Evolutionary conservation across 2,888 invertebrate species (phyloP).

Genomic region (Ashinkailepas kermadecensis): DNA sequence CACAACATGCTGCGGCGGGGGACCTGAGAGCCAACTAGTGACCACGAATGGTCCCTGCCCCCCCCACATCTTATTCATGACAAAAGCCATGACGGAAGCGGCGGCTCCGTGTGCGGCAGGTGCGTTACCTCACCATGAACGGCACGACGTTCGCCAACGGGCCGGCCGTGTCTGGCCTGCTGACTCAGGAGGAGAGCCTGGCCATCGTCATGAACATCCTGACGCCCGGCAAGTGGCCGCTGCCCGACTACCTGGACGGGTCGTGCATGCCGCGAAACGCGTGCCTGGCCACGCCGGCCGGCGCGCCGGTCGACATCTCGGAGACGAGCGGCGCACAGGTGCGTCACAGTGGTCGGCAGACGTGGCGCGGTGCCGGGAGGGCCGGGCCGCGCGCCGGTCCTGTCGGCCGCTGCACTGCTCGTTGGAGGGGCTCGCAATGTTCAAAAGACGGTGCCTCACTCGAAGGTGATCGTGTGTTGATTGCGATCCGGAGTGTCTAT

Average conservation of each 20-base stretch:
- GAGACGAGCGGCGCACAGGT: constrained; percentile 17
- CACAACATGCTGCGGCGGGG: too few relatives aligned
- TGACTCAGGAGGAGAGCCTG: constrained; percentile 68
- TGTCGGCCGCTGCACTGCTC: too few relatives aligned
- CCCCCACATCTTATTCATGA: too few relatives aligned
- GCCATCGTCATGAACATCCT: constrained; percentile 75
- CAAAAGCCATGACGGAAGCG: background rate
- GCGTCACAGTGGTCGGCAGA: too few relatives aligned
- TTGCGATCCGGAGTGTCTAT: too few relatives aligned
- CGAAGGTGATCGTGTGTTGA: too few relatives aligned
- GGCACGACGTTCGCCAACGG: constrained; percentile 77
- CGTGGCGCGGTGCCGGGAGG: too few relatives aligned
- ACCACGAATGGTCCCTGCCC: background rate
- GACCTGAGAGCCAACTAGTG: too few relatives aligned
- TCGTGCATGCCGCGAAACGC: constrained; percentile 48
- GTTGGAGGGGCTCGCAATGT: too few relatives aligned
- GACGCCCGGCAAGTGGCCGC: constrained; percentile 48
- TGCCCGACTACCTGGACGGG: constrained; percentile 28
- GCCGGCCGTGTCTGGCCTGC: constrained; percentile 62
- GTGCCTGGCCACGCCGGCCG: constrained; percentile 8
- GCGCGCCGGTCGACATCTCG: background rate
- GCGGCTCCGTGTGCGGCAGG: background rate
- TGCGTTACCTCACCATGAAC: constrained; percentile 68
- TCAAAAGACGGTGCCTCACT: too few relatives aligned
- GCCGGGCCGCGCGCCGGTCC: too few relatives aligned